These are phyloP conservation scores for Abrostola triplasia DNA, from an alignment of 2,888 invertebrate genomes.

Conservation along the genomic window DNA sequence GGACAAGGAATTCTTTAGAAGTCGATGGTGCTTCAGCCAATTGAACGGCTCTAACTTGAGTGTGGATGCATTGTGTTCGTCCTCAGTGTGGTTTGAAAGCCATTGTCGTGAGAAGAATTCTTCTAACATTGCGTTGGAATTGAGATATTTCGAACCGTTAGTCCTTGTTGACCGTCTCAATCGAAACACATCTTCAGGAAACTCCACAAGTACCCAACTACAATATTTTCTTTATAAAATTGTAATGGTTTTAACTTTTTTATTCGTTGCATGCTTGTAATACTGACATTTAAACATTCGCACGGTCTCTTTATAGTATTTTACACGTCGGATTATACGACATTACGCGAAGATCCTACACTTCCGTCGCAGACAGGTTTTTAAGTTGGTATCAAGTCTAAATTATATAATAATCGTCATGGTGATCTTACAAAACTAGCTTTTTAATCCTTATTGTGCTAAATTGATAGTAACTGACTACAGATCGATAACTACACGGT, in stretches of 20 bases:
- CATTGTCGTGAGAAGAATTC: constrained; percentile 24
- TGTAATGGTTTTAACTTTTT: constrained; percentile 14
- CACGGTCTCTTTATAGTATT: constrained; percentile 39
- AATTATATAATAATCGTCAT: constrained; percentile 18
- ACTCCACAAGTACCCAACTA: neutral
- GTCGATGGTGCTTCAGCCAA: constrained; percentile 40
- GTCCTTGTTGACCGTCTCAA: neutral
- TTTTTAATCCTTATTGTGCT: neutral
- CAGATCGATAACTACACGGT: too few relatives aligned
- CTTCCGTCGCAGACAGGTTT: constrained; percentile 8
- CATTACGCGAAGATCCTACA: constrained; percentile 30
- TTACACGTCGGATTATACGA: constrained; percentile 39
- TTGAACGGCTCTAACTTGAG: constrained; percentile 37
- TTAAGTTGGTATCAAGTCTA: constrained; percentile 42
- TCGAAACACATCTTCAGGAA: neutral
- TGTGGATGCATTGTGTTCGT: constrained; percentile 28
- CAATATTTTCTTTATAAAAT: neutral
- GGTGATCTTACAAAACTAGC: neutral
- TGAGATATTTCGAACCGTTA: neutral
- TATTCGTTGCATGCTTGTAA: constrained; percentile 20
- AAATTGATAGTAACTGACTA: neutral
- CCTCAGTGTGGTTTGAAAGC: constrained; percentile 12
- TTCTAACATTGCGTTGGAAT: constrained; percentile 3
- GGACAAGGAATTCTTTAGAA: constrained; percentile 27
- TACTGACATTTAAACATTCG: constrained; percentile 46